Evolutionary conservation across 2,113 vertebrate genomes (phyloP), one percentile per base, ranked within the genome.

Genomic region (Hylia prasina): DNA sequence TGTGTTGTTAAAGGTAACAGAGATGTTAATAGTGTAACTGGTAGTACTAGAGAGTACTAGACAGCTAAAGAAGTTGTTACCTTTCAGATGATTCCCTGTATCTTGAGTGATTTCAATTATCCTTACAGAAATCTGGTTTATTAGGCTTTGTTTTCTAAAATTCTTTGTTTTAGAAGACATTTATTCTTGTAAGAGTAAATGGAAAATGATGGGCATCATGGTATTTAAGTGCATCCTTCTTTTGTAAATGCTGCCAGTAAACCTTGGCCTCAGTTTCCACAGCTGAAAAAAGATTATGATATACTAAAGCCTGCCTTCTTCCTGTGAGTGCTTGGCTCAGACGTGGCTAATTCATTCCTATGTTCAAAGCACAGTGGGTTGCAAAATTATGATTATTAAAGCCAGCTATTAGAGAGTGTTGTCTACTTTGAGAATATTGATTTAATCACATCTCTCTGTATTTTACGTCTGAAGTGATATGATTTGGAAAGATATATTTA

Each of bases 331-430:
- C 48, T 92, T 78, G 40, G 44, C 35, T 94, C 82, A 89, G 39
- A 51, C 2, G 2, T 63, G 40, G 15, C 61, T 78, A 89, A 95
- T 84, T 89, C 56, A 64, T 84, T 92, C 17, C 39, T 60, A 20
- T 68, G 72, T 68, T 90, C 57, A 94, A 91, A 92, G 89, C 77
- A 91, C 83, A 89, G 83, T 56, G 40, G 48, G 51, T 71, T 91
- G 44, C 65, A 87, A 82, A 91, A 94, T 92, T 84, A 91, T 84
- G 35, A 81, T 91, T 91, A 75, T 87, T 96, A 89, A 94, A 95
- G 57, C n/a, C 69, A 72, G 30, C 61, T 87, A 89, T 94, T 92
- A 95, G 57, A 56, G 40, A 70, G 20, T 53, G 48, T 75, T 76
- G 28, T 76, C 77, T 94, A 54, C 65, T 94, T 71, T 87, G 77